Percentiles rank a stretch among this genome's conserved stretches.
These are phyloP conservation scores for Labia minor DNA, from an alignment of 2,888 invertebrate genomes.

Conservation along the genomic window DNA sequence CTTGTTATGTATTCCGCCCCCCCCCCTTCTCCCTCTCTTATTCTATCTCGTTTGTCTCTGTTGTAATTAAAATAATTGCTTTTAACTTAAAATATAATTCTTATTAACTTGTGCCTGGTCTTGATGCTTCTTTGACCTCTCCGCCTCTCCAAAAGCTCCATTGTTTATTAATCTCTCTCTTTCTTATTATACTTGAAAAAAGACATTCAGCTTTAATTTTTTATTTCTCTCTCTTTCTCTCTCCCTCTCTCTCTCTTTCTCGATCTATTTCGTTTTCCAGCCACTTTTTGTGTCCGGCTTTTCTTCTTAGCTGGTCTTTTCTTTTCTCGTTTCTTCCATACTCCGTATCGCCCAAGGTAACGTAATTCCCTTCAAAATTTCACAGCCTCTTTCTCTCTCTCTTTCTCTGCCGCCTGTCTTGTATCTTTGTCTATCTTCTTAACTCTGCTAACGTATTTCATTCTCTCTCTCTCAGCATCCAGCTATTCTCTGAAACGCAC, in stretches of 20 bases:
- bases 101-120: constrained; percentile 16
- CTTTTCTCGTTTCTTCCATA: background rate
- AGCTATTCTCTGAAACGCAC: background rate
- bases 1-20: too few species aligned
- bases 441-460: constrained; percentile 1
- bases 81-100: too few species aligned
- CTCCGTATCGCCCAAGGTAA: constrained; percentile 1
- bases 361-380: constrained; percentile 15
- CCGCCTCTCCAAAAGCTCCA: background rate
- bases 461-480: constrained; percentile 16
- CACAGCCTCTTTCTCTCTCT: constrained; percentile 16
- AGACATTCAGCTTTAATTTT: background rate
- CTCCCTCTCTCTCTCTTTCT: background rate
- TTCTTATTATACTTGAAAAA: background rate
- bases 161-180: constrained; percentile 2
- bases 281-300: constrained; percentile 13
- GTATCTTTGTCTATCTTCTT: constrained; percentile 18
- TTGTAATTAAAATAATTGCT: too few species aligned
- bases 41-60: too few species aligned
- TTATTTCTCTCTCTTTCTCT: background rate
- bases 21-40: too few species aligned
- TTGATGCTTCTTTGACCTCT: background rate
- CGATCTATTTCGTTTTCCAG: background rate
- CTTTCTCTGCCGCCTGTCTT: constrained; percentile 15
- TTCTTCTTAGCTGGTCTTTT: background rate